Evolutionary conservation across 2,113 vertebrate species (phyloP).

Genomic region (Dascyllus trimaculatus): DNA sequence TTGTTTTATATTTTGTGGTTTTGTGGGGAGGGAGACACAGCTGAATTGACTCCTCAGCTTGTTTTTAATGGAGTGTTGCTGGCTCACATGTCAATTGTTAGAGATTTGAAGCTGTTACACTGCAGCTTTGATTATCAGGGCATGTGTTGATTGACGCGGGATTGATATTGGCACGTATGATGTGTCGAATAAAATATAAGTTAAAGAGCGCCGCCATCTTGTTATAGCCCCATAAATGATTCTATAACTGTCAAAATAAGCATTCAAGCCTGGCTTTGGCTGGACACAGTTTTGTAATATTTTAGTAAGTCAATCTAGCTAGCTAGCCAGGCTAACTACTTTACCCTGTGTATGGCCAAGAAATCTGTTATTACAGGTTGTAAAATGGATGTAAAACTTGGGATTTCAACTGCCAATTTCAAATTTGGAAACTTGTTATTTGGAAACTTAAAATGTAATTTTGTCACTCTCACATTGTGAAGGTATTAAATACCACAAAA

Average conservation of each 20-base stretch:
- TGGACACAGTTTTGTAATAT: constrained; percentile 11
- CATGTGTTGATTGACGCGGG: constrained; percentile 16
- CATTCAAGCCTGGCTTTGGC: neutral
- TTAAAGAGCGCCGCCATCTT: constrained; percentile 19
- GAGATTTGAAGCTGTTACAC: constrained; percentile 48
- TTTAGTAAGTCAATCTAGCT: neutral
- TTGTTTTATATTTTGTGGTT: constrained; percentile 55
- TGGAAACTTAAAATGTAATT: neutral
- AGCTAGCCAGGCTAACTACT: neutral
- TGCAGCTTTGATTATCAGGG: constrained; percentile 25
- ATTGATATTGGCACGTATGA: neutral
- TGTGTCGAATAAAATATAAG: constrained; percentile 4
- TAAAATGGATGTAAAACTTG: no score
- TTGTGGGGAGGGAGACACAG: constrained; percentile 30
- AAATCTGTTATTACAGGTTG: no score
- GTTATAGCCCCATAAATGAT: neutral
- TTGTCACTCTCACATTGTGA: neutral
- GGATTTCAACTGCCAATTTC: neutral
- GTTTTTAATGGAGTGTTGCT: constrained; percentile 67
- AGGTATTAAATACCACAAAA: neutral
- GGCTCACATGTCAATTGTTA: constrained; percentile 59
- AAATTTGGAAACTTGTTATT: neutral
- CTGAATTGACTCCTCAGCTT: constrained; percentile 52
- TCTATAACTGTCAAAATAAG: constrained; percentile 5
- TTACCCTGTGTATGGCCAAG: no score